These are phyloP conservation scores for Euschistus heros DNA, from an alignment of 1,140 invertebrate genomes.

Conservation along the genomic window DNA sequence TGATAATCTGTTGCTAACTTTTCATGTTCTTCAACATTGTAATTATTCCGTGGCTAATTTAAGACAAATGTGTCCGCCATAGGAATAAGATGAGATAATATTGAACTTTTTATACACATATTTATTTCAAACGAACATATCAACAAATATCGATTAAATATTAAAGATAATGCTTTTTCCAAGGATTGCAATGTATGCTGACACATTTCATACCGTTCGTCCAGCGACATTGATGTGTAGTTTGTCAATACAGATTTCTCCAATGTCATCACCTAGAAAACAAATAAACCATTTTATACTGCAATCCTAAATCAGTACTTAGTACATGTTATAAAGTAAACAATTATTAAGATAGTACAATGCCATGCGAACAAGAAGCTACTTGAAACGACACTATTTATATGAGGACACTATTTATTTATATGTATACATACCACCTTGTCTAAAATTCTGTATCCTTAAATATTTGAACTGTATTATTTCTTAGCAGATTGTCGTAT, in stretches of 20 bases:
- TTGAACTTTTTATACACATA: background rate
- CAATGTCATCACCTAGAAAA: conserved; percentile 13
- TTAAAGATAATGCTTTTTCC: background rate
- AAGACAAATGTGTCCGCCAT: background rate
- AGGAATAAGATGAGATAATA: background rate
- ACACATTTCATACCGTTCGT: conserved; percentile 12
- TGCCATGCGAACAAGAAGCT: no score
- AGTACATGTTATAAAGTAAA: no score
- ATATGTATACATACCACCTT: no score
- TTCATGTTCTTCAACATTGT: background rate
- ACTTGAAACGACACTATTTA: no score
- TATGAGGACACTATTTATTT: no score
- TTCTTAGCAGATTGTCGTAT: no score
- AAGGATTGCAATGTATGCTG: background rate
- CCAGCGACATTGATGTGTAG: conserved; percentile 14
- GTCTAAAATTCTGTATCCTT: no score
- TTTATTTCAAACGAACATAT: background rate
- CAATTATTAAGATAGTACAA: no score
- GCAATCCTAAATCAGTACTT: background rate
- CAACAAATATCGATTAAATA: no score
- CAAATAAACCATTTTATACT: background rate
- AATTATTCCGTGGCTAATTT: background rate
- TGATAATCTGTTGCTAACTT: background rate
- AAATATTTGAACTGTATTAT: no score
- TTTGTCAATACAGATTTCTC: conserved; percentile 10